Evolutionary conservation across 2,797 vertebrate genomes (phyloP), one percentile per base, ranked within the genome.

Genomic region (Epinephelus malabaricus): DNA sequence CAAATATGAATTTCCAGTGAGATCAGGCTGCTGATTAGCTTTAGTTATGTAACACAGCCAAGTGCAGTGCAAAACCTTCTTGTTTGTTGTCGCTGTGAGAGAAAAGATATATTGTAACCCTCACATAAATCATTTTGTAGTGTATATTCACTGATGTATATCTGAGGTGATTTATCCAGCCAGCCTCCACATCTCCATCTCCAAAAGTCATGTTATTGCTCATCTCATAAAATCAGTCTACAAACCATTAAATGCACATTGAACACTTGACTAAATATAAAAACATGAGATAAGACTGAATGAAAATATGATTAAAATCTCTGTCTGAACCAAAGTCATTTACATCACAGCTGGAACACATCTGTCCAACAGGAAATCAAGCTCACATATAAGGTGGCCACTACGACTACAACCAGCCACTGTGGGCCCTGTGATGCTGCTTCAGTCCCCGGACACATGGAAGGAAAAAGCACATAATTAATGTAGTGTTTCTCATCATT

Each of bases 321-420:
- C 25, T 27, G 40, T 27, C 7, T 34, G 13, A 69, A 30, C 7
- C 45, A 25, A 45, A 6, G n/a, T 49, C 0, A 11, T 5, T 59
- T 14, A 62, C 15, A 12, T 27, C 61, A 63, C 23, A 47, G 61
- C 61, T 63, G 61, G 60, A 62, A 10, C 15, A 62, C 43, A 46
- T 60, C 58, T 12, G 60, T 25, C 38, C 43, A 63, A 63, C 43
- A 63, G 21, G 3, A 23, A 43, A 46, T 62, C 23, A 46, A 62
- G 15, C 9, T 61, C 7, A 15, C 14, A 43, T 55, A 55, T 10
- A 27, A 30, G 27, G 27, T 30, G 27, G 5, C 27, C 5, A 30
- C 5, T 43, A 23, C 12, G 2, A 25, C 64, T 34, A 17, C 61
- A 47, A 13, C 9, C 11, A 63, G 25, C 3, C 18, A n/a, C 13